Percentiles rank a stretch among this genome's conserved stretches.
Evolutionary conservation across 1,140 invertebrate genomes (phyloP).

Genomic region (Solenopsis invicta): DNA sequence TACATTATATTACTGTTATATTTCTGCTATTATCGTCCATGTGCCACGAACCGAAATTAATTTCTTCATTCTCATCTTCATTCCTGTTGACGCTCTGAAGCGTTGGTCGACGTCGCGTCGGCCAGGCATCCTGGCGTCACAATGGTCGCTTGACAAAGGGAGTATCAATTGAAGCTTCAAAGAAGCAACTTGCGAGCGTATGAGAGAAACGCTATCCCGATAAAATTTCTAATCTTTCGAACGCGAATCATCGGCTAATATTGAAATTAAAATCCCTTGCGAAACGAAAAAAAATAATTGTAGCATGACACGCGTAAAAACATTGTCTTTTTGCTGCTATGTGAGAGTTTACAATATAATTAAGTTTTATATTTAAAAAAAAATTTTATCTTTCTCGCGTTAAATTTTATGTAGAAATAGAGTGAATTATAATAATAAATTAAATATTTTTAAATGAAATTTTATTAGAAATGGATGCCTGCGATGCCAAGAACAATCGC

Average conservation of each 20-base stretch:
- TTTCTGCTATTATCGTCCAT: background rate
- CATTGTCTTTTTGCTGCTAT: background rate
- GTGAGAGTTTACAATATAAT: background rate
- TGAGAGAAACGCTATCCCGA: conserved; percentile 1
- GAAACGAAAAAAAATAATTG: background rate
- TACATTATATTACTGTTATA: background rate
- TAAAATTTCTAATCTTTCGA: conserved; percentile 54
- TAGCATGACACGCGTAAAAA: background rate
- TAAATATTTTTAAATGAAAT: background rate
- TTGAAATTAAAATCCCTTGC: background rate
- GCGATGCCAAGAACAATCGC: background rate
- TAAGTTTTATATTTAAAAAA: background rate
- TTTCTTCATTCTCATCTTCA: conserved; percentile 61
- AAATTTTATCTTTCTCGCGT: background rate
- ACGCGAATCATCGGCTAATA: conserved; percentile 34
- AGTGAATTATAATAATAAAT: background rate
- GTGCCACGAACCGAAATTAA: conserved; percentile 47
- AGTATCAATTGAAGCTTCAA: conserved; percentile 66
- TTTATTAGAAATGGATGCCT: background rate
- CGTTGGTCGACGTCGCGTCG: background rate
- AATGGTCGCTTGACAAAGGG: conserved; percentile 62
- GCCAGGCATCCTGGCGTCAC: background rate
- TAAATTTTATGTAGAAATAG: background rate
- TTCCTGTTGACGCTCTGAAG: conserved; percentile 16
- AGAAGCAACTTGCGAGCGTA: conserved; percentile 24